Evolutionary conservation across 2,888 invertebrate genomes (phyloP), one percentile per base, ranked within the genome.

Genomic region (Ditula angustiorana): DNA sequence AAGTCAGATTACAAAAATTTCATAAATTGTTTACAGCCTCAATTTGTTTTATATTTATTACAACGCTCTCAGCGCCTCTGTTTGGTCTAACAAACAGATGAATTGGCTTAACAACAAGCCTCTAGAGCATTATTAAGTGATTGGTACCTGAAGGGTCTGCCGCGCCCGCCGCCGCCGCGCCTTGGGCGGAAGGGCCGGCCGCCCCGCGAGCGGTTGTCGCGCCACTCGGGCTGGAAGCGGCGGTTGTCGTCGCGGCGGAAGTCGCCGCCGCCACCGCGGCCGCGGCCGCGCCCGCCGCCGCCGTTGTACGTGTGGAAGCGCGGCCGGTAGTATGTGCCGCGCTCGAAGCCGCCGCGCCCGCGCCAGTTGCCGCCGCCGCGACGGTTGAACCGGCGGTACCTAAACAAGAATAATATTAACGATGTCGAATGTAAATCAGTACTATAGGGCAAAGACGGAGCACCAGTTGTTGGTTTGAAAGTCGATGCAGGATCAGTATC

Each of bases 241-340:
- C 89, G 74, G n/a, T 79, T 78, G 74, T 88, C 88, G 74, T 88
- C 82, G 2, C 87, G 71, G 0, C 92, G 73, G 84, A 92, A 92
- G 83, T 92, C 92, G 0, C 80, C 82, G 23, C 88, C 84, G 33
- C 88, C 84, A 30, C 91, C 87, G 67, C 89, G 76, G 73, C 94
- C 80, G 77, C 92, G 78, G 70, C 94, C 93, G n/a, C 94, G 83
- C 1, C 93, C 89, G 2, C 94, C 93, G 57, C 95, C 94, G 37
- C 94, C 93, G 81, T 94, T 94, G 86, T 94, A 95, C 19, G 94
- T 93, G 81, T 96, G 96, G 93, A 96, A 96, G 69, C 96, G 94
- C 0, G 96, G 96, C 74, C 96, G 95, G 89, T 96, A 96, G 86
- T 96, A 96, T 0, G 96, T 96, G 69, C 96, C 96, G 61, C 96